A percentile compares a stretch with the other conserved stretches of the same genome.
Evolutionary conservation across 1,140 invertebrate species (phyloP).

Genomic region (Bilobella aurantiaca): DNA sequence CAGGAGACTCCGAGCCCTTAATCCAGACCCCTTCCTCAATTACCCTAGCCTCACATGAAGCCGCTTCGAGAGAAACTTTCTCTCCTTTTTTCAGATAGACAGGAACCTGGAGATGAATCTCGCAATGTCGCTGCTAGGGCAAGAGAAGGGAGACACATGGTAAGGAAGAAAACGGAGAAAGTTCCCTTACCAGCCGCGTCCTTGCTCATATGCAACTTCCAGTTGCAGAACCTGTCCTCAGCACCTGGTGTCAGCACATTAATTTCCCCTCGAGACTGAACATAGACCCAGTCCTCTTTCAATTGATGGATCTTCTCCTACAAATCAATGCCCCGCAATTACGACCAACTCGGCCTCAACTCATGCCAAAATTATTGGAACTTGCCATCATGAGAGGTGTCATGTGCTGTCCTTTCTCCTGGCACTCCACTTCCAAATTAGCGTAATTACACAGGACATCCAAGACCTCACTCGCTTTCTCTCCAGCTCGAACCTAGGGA

Average conservation of each 20-base stretch:
- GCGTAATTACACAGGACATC: conserved; percentile 58
- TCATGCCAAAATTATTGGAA: neutral
- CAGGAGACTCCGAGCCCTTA: too few relatives aligned
- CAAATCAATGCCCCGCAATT: too few relatives aligned
- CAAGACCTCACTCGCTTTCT: conserved; percentile 52
- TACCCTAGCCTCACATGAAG: too few relatives aligned
- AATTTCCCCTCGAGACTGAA: conserved; percentile 43
- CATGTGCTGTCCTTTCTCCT: conserved; percentile 21
- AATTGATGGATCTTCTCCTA: conserved; percentile 49
- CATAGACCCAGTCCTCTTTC: conserved; percentile 50
- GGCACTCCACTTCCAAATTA: conserved; percentile 50
- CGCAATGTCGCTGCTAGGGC: too few relatives aligned
- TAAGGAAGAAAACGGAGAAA: too few relatives aligned
- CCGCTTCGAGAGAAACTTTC: neutral
- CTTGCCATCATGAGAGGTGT: conserved; percentile 30
- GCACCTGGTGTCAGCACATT: conserved; percentile 22
- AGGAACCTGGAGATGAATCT: too few relatives aligned
- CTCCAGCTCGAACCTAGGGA: conserved; percentile 40
- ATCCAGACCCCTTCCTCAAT: too few relatives aligned
- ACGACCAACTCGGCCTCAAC: too few relatives aligned
- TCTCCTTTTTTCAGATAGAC: too few relatives aligned
- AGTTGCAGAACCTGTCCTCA: conserved; percentile 26
- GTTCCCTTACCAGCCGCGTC: too few relatives aligned
- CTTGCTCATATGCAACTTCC: too few relatives aligned
- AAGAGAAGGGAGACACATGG: too few relatives aligned